These are phyloP conservation scores for Cyprinodon brontotheroides DNA, from an alignment of 2,113 vertebrate genomes.

Conservation along the genomic window DNA sequence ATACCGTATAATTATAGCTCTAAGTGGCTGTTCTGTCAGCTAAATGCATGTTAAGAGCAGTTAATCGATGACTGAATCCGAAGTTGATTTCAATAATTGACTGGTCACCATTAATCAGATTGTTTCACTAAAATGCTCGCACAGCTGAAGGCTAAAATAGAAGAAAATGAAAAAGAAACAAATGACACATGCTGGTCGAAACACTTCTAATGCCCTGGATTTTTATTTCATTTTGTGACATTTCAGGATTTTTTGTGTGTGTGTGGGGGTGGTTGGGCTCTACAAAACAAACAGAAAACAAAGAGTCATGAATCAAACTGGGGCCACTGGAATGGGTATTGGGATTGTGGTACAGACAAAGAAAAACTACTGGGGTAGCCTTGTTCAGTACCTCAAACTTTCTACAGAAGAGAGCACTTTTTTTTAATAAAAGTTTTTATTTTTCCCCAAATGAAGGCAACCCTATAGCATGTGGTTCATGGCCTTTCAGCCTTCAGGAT, in stretches of 20 bases:
- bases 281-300: constrained; percentile 67
- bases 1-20: too few relatives aligned
- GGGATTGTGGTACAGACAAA: constrained; percentile 91
- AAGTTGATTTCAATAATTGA: too few relatives aligned
- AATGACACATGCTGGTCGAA: constrained; percentile 63
- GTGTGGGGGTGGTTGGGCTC: constrained; percentile 42
- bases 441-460: constrained; percentile 97
- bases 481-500: constrained; percentile 93
- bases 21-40: too few relatives aligned
- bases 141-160: constrained; percentile 6
- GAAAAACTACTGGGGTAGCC: constrained; percentile 90
- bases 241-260: constrained; percentile 80
- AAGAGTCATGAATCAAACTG: constrained; percentile 90
- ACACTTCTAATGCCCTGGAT: constrained; percentile 80
- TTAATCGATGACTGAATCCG: too few relatives aligned
- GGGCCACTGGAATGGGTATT: constrained; percentile 92
- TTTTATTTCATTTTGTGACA: constrained; percentile 76
- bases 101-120: too few relatives aligned
- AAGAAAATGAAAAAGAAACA: constrained; percentile 19
- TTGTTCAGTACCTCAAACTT: constrained; percentile 96
- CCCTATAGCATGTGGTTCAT: constrained; percentile 91
- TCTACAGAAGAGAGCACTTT: constrained; percentile 97
- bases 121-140: too few relatives aligned
- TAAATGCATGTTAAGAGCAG: too few relatives aligned
- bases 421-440: constrained; percentile 34